A percentile compares a stretch with the other conserved stretches of the same genome.
These are phyloP conservation scores for Thymelicus acteon DNA, from an alignment of 2,888 invertebrate species.

Conservation along the genomic window DNA sequence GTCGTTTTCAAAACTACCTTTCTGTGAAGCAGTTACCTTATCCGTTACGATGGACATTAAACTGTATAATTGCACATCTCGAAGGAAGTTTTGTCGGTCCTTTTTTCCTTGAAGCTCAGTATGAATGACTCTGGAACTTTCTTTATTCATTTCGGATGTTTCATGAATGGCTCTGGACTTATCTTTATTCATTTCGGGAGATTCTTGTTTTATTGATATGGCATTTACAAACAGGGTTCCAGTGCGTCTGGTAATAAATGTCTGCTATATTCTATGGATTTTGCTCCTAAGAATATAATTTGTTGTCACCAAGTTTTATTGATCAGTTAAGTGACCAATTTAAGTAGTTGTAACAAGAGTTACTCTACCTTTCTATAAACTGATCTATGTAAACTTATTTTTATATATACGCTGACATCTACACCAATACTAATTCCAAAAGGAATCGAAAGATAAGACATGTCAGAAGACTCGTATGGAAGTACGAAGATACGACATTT, in stretches of 20 bases:
- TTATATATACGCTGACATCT: background rate
- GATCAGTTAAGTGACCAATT: too few relatives aligned
- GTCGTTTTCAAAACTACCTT: background rate
- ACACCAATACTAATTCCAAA: background rate
- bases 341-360: too few relatives aligned
- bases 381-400: too few relatives aligned
- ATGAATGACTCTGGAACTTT: constrained; percentile 55
- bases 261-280: too few relatives aligned
- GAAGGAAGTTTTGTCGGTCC: constrained; percentile 48
- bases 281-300: too few relatives aligned
- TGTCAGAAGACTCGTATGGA: background rate
- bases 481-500: background rate
- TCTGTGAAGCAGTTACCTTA: constrained; percentile 1
- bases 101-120: constrained; percentile 51
- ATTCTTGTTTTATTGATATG: constrained; percentile 41
- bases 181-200: constrained; percentile 42
- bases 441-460: background rate
- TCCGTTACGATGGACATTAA: constrained; percentile 45
- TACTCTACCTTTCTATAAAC: too few relatives aligned
- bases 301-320: too few relatives aligned
- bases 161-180: constrained; percentile 54
- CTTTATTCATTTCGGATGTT: constrained; percentile 42
- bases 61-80: constrained; percentile 58
- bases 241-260: background rate
- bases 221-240: background rate